phyloP scores from a whole-genome alignment of 2,113 vertebrate genomes.

The Cavia porcellus region DNA sequence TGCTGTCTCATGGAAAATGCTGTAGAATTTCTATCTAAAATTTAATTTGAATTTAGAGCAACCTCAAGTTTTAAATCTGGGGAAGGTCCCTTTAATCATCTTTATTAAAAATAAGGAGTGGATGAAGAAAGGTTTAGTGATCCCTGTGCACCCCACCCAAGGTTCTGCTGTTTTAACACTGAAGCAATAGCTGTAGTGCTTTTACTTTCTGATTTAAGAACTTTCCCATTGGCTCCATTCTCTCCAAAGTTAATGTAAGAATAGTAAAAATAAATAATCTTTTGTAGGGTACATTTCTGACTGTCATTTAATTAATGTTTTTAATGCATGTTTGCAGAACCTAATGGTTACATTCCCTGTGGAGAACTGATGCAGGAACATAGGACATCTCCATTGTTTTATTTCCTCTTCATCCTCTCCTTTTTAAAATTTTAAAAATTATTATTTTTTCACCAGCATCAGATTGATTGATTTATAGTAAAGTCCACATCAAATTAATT shows the following conservation, averaged over 20 bases:
- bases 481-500: not conserved
- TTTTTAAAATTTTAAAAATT: not conserved
- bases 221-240: not conserved
- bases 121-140: not conserved
- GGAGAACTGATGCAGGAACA: not conserved
- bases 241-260: not conserved
- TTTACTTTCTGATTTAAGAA: not conserved
- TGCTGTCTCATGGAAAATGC: not conserved
- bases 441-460: not conserved
- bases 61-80: not conserved
- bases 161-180: not conserved
- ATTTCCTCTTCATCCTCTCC: not conserved
- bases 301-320: not conserved
- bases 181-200: not conserved
- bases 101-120: slow-evolving; percentile 21
- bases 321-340: not conserved
- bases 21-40: not conserved
- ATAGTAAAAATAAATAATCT: slow-evolving; percentile 25
- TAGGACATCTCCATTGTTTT: not conserved
- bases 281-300: not conserved
- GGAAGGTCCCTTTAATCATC: not conserved
- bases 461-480: not conserved
- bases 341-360: not conserved
- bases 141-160: not conserved
- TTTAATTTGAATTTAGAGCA: not conserved